Base-by-base conservation (phyloP, 2,888 invertebrate species). In the Ernsta delagoae region DNA sequence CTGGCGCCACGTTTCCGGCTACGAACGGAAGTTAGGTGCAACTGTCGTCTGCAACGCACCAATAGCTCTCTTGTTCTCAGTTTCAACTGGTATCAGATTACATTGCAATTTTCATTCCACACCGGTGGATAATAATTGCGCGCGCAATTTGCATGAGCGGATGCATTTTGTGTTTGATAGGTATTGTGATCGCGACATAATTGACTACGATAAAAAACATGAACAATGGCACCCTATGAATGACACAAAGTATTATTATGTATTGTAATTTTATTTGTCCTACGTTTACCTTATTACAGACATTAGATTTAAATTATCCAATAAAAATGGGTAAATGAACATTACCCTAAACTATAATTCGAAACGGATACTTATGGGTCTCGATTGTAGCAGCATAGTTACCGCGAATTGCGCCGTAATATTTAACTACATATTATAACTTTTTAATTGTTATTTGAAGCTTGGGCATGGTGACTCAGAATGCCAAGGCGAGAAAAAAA, bases 11-110 rank as follows among this genome's bases (percentile, higher is more conserved):
- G 74, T 80, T 89, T 90, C 90, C 91, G 86, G 80, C 79, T 78
- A 76, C 71, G 77, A 77, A 80, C 88, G 91, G 91, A 92, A 90
- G 89, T 81, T 82, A 83, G 84, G 83, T 89, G 89, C 90, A 89
- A 89, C 87, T 85, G 88, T 83, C 83, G 79, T 80, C 84, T 81
- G 88, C 85, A 84, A 87, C 84, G 87, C 85, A 83, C 87, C 86
- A 87, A 81, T 83, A 59, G 83, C 81, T 79, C 77, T 79, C 82
- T 82, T 84, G 82, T 83, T 76, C 69, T 72, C 70, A 59, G 78
- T 82, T 79, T 76, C 78, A 79, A 77, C 76, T 74, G 75, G 76
- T 84, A 83, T 85, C 83, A 78, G 70, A 75, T 66, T 59, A 59
- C 56, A 34, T 11, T 36, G 56, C 65, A 65, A 59, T 65, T 60